Evolutionary conservation across 2,888 invertebrate species (phyloP), one percentile per base, ranked within the genome.

Genomic region (Caenorhabditis panamensis): DNA sequence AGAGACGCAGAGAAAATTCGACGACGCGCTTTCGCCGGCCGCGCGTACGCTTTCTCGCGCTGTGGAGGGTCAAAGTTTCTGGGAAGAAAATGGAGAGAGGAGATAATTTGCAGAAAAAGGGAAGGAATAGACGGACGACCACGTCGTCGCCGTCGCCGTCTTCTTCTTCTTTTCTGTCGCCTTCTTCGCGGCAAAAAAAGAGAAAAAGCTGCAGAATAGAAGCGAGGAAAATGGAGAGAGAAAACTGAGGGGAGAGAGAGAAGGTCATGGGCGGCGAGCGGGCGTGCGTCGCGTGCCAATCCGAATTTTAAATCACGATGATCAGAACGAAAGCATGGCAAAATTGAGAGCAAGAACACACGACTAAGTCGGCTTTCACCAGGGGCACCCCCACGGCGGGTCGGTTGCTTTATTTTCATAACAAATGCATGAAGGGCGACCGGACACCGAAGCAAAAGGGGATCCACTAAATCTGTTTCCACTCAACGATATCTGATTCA

Each of bases 281-380:
- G 56, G 31, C 36, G 47, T 62, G 62, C 76, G 76, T 68, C 63
- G 76, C 77, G 69, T 69, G 77, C 49, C 77, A 71, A 78, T 78
- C 69, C 77, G 69, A 78, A 78, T 78, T 78, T 78, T 71, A 69
- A 69, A 78, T 69, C 77, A 69, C 44, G 68, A 77, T 63, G 63
- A 77, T 68, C 62, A 77, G 56, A 62, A 75, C 47, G 44, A 58
- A 36, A 44, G 47, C 41, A 47, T 20, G 31, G 53, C 36, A 31
- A 20, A 51, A 56, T 18, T 24, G 62, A 22, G 47, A 54, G 61
- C 9, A 61, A 44, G 28, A 49, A 53, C 37, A 66, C 22, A 66
- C 22, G 51, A 37, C 26, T 11, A 53, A 47, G 49, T 44, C 61
- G 16, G 31, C 58, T 18, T 36, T 54, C 71, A 20, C 24, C 59